These are phyloP conservation scores for Neolamprologus tretocephalus DNA, from an alignment of 2,113 vertebrate species.

Conservation along the genomic window DNA sequence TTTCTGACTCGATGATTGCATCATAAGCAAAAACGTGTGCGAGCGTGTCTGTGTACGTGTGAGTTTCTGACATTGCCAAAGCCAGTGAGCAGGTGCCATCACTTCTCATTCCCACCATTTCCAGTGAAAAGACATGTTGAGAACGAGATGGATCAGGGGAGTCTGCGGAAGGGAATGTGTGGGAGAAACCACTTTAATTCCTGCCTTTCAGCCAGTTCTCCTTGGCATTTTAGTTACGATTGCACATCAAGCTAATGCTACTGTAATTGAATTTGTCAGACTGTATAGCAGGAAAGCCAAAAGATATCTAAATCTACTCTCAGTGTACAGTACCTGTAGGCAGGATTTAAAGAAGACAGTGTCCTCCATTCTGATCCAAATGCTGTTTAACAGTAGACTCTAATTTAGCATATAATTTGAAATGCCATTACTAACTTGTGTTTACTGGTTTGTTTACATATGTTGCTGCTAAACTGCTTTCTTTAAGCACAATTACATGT, in stretches of 20 bases:
- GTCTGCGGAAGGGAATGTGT: conserved; percentile 44
- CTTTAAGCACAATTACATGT: background rate
- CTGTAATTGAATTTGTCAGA: conserved; percentile 51
- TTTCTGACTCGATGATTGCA: conserved; percentile 55
- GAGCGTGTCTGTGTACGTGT: conserved; percentile 35
- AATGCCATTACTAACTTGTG: background rate
- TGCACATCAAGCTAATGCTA: conserved; percentile 25
- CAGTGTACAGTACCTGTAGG: conserved; percentile 2
- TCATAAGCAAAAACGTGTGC: conserved; percentile 37
- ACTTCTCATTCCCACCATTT: conserved; percentile 57
- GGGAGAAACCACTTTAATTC: conserved; percentile 45
- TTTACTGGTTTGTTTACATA: background rate
- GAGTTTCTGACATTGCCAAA: conserved; percentile 45
- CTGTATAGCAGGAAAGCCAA: conserved; percentile 6
- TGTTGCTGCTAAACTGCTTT: background rate
- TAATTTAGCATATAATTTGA: background rate
- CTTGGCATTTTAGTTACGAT: conserved; percentile 26
- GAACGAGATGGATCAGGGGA: conserved; percentile 36
- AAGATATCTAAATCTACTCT: background rate
- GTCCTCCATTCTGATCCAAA: background rate
- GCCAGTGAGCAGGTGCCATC: conserved; percentile 63
- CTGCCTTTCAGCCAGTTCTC: conserved; percentile 42
- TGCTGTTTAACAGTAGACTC: background rate
- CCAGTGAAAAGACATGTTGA: conserved; percentile 48
- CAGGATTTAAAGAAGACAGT: background rate